Conservation (phyloP, 2,888 invertebrate genomes). For the Oscheius myriophilus region DNA sequence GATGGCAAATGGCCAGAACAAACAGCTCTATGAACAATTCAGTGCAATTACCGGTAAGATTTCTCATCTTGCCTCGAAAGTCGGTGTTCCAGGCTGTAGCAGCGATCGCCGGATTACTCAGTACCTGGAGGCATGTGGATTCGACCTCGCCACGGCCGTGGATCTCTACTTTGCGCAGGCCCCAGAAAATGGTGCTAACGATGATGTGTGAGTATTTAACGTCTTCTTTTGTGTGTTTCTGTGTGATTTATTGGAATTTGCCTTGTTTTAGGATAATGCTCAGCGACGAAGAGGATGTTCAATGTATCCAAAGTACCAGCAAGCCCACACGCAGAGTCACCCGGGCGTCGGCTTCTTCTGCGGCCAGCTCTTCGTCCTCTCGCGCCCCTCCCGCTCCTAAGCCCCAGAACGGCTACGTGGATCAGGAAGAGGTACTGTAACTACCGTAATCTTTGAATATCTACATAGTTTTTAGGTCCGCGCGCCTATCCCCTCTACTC, state of each 20-base stretch:
- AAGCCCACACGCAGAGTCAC: not conserved
- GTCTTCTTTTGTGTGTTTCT: not conserved
- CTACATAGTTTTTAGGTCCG: conserved; percentile 37
- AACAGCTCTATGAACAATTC: conserved; percentile 24
- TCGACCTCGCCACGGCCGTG: conserved; percentile 38
- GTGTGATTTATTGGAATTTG: too few species aligned
- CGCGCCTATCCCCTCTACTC: conserved; percentile 51
- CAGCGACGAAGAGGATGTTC: conserved; percentile 20
- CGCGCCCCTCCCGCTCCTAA: too few species aligned
- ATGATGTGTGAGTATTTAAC: conserved; percentile 31
- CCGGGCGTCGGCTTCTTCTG: not conserved
- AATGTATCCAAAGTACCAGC: conserved; percentile 6
- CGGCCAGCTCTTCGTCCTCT: not conserved
- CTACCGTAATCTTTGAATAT: not conserved
- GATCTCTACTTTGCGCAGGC: conserved; percentile 42
- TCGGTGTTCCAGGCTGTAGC: conserved; percentile 11
- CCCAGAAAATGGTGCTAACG: not conserved
- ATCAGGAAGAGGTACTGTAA: conserved; percentile 12
- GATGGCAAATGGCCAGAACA: conserved; percentile 1
- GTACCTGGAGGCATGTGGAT: conserved; percentile 41
- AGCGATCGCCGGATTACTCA: conserved; percentile 22
- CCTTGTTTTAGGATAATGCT: conserved; percentile 11
- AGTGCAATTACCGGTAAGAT: conserved; percentile 20
- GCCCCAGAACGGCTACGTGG: conserved; percentile 3
- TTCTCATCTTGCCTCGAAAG: not conserved